Conservation (phyloP, 2,797 vertebrate species). For the Alca torda region DNA sequence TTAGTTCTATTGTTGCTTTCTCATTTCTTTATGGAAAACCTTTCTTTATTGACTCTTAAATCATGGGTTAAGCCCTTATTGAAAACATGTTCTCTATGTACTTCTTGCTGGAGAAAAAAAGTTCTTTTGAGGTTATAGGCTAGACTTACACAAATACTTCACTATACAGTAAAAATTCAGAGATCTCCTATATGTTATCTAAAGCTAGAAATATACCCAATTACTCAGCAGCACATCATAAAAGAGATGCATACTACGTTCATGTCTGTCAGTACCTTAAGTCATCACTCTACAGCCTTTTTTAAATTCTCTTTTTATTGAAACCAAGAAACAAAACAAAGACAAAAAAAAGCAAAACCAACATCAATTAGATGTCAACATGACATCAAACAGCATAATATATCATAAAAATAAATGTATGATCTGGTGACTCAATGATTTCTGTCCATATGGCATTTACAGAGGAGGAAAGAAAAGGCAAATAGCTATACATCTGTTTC, state of each 20-base stretch:
- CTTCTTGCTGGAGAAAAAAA: conserved; percentile 38
- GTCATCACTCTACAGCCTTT: conserved; percentile 70
- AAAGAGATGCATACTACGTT: conserved; percentile 73
- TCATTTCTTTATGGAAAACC: conserved; percentile 58
- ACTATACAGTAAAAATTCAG: conserved; percentile 58
- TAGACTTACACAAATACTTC: conserved; percentile 55
- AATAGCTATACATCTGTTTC: conserved; percentile 33
- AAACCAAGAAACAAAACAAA: conserved; percentile 76
- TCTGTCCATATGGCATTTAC: conserved; percentile 67
- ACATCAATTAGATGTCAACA: conserved; percentile 73
- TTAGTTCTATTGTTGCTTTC: conserved; percentile 55
- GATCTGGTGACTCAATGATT: conserved; percentile 70
- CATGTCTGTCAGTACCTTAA: conserved; percentile 73
- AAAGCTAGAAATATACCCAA: conserved; percentile 71
- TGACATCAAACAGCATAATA: conserved; percentile 76
- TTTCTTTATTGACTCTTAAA: conserved; percentile 63
- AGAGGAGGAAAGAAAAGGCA: conserved; percentile 60
- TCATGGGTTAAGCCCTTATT: conserved; percentile 54
- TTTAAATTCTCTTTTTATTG: conserved; percentile 73
- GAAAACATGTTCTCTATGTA: conserved; percentile 45
- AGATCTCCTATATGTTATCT: conserved; percentile 71
- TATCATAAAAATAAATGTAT: conserved; percentile 72
- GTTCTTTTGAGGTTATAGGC: conserved; percentile 44
- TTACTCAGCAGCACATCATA: conserved; percentile 74
- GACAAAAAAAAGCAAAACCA: conserved; percentile 67